Conservation (phyloP, 2,888 invertebrate genomes). For the Drosophila fungiperda region DNA sequence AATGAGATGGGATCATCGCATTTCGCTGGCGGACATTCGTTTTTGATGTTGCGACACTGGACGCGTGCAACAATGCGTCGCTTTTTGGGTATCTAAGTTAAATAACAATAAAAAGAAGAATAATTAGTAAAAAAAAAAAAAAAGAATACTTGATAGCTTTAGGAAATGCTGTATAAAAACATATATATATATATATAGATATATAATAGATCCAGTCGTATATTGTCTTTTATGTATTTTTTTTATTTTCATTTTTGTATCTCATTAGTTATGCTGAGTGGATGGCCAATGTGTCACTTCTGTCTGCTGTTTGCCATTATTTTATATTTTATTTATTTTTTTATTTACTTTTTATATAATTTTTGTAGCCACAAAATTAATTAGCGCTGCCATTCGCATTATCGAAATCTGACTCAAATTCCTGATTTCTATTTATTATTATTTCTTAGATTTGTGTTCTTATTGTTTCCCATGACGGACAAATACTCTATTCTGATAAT, state of each 20-base stretch:
- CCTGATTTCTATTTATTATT: slow-evolving; percentile 28
- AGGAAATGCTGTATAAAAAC: not conserved
- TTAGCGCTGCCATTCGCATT: slow-evolving; percentile 67
- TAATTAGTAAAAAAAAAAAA: not conserved
- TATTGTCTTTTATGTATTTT: not conserved
- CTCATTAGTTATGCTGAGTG: slow-evolving; percentile 64
- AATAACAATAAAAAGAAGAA: slow-evolving; percentile 22
- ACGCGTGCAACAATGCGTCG: slow-evolving; percentile 94
- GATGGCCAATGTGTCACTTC: slow-evolving; percentile 66
- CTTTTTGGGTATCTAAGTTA: slow-evolving; percentile 93
- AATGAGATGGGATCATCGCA: slow-evolving; percentile 94
- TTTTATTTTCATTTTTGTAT: slow-evolving; percentile 10
- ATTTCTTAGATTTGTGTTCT: slow-evolving; percentile 1
- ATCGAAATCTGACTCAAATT: slow-evolving; percentile 45
- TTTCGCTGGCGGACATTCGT: slow-evolving; percentile 94
- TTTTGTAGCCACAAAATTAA: slow-evolving; percentile 67
- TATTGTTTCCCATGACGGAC: not conserved
- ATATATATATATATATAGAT: not conserved
- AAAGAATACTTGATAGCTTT: not conserved
- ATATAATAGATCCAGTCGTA: not conserved
- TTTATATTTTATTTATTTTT: slow-evolving; percentile 69
- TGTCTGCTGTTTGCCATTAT: slow-evolving; percentile 61
- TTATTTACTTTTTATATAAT: slow-evolving; percentile 67
- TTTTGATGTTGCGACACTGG: slow-evolving; percentile 95
- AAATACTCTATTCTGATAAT: not conserved